phyloP scores from a whole-genome alignment of 2,797 vertebrate genomes.

The Rhynchotus rufescens region DNA sequence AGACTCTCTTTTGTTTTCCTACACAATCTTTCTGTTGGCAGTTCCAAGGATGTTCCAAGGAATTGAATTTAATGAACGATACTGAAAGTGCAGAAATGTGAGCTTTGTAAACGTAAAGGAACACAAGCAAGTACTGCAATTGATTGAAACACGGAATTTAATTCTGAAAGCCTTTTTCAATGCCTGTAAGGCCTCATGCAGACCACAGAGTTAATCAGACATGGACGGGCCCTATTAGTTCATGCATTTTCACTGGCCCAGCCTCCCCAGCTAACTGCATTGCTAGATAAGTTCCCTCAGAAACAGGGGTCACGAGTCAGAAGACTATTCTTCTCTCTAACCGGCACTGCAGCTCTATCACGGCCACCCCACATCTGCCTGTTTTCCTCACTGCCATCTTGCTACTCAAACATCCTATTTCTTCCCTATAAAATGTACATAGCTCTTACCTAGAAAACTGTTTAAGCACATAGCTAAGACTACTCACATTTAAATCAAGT shows the following conservation, averaged over 20 bases:
- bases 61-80: background rate
- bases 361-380: background rate
- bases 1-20: background rate
- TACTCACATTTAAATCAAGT: background rate
- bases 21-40: background rate
- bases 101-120: background rate
- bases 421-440: background rate
- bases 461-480: background rate
- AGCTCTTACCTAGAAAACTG: background rate
- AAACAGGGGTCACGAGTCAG: background rate
- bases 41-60: background rate
- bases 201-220: background rate
- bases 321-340: background rate
- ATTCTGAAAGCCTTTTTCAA: background rate
- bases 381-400: background rate
- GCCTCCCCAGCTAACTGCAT: background rate
- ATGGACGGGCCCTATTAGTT: rapidly evolving
- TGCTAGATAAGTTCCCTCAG: background rate
- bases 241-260: background rate
- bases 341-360: background rate
- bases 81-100: background rate
- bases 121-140: background rate
- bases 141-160: background rate
- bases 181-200: background rate
- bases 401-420: background rate